A percentile compares a stretch with the other conserved stretches of the same genome.
phyloP scores from a whole-genome alignment of 2,797 vertebrate species.

The Sorex maritimensis region DNA sequence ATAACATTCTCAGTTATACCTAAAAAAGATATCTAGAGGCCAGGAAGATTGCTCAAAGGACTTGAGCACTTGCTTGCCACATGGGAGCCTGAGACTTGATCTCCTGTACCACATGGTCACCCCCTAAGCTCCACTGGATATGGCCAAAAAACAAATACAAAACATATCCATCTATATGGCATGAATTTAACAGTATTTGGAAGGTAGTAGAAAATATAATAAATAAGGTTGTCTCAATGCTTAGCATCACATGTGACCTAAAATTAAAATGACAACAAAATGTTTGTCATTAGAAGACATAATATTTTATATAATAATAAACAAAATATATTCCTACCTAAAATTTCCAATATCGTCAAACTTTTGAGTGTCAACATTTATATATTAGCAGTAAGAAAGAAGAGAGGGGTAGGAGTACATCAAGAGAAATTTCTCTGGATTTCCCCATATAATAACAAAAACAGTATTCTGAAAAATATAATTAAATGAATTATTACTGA shows the following conservation, averaged over 20 bases:
- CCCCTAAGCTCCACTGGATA: too few species aligned
- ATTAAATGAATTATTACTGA: slow-evolving; percentile 54
- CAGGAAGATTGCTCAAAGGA: too few species aligned
- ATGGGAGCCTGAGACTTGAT: too few species aligned
- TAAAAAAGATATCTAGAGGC: not conserved
- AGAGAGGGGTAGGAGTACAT: not conserved
- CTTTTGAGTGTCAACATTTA: slow-evolving; percentile 44
- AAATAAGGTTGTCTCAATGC: not conserved
- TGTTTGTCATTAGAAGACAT: slow-evolving; percentile 31
- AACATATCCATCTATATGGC: not conserved
- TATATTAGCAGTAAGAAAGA: slow-evolving; percentile 32
- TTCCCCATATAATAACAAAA: slow-evolving; percentile 54
- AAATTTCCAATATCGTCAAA: slow-evolving; percentile 33
- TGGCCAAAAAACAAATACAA: too few species aligned
- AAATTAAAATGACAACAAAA: slow-evolving; percentile 36
- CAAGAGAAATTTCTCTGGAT: slow-evolving; percentile 53
- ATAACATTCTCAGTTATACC: slow-evolving; percentile 49
- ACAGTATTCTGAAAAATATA: slow-evolving; percentile 30
- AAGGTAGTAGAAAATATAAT: slow-evolving; percentile 31
- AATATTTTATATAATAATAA: slow-evolving; percentile 50
- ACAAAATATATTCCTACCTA: slow-evolving; percentile 38
- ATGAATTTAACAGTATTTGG: slow-evolving; percentile 42
- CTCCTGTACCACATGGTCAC: too few species aligned
- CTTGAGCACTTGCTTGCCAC: too few species aligned
- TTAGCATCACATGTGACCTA: slow-evolving; percentile 45